Evolutionary conservation across 2,888 invertebrate genomes (phyloP), one percentile per base, ranked within the genome.

Genomic region (Acleris cristana): DNA sequence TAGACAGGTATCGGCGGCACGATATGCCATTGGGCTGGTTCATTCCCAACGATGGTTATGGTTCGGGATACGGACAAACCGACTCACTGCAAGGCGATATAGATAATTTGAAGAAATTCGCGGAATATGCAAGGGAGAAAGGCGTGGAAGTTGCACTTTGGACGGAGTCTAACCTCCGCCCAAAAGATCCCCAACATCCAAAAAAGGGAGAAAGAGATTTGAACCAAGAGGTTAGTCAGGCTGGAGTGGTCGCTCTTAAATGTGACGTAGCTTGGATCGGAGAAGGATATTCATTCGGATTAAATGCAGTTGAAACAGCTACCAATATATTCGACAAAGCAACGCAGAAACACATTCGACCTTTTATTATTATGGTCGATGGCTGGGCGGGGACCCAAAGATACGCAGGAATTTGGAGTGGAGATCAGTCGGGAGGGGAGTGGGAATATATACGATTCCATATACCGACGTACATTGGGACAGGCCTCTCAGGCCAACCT

Each of bases 391-490:
- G 90, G 0, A 90, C 90, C 10, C 92, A 92, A 70, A 84, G 92
- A 72, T 81, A 87, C 71, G 80, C 92, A 2, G 89, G 86, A 0
- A 83, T 92, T 71, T 92, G 92, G 92, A 90, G 82, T 69, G 92
- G 92, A 18, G 92, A 92, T 68, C 92, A 92, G 79, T 75, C 72
- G 19, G 92, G 92, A n/a, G 92, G 92, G 8, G 73, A 87, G 49
- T 92, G 92, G 92, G 92, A 91, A 76, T 91, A 91, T 70, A 92
- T 92, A 71, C 81, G 91, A 34, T 92, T 92, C 70, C 92, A 92
- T 72, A 90, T 92, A 64, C 92, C 92, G 4, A 90, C 92, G 1
- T 92, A 89, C 60, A 86, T 91, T 48, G 92, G 92, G 1, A 75
- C 88, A 30, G 89, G 92, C 4, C 79, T 92, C 3, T 90, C 92